A percentile compares a stretch with the other conserved stretches of the same genome.
Evolutionary conservation across 2,888 invertebrate genomes (phyloP).

Genomic region (Theodoxus fluviatilis): DNA sequence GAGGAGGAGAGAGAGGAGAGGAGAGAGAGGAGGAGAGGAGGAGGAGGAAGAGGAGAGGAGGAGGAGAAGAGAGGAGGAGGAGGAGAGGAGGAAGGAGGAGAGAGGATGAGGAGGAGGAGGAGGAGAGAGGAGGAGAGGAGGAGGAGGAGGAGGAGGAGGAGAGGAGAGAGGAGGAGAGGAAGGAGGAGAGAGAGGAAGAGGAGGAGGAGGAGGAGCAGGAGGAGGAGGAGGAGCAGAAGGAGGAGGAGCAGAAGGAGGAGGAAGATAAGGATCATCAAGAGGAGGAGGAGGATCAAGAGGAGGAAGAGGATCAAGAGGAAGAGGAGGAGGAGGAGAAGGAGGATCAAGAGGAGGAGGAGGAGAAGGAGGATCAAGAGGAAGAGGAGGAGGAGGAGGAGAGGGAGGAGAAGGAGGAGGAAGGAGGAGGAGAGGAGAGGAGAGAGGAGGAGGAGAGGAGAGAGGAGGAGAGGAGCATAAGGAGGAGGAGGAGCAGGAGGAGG

Average conservation of each 20-base stretch:
- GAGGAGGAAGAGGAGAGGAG: slow-evolving; percentile 7
- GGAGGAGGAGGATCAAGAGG: background rate
- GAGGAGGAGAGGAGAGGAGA: background rate
- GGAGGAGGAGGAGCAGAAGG: slow-evolving; percentile 2
- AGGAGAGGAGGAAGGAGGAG: background rate
- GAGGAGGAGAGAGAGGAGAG: slow-evolving; percentile 1
- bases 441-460: too few species aligned
- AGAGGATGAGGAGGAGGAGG: background rate
- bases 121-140: slow-evolving; percentile 9
- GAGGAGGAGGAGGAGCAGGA: background rate
- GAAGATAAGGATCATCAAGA: background rate
- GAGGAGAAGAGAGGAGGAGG: slow-evolving; percentile 10
- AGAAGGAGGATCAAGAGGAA: background rate
- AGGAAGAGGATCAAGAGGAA: background rate
- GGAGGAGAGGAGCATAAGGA: background rate
- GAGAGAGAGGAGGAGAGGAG: background rate
- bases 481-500: background rate
- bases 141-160: background rate
- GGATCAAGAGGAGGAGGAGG: background rate
- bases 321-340: background rate
- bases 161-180: background rate
- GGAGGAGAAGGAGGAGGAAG: background rate
- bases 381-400: too few species aligned
- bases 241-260: background rate
- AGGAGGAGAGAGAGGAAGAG: slow-evolving; percentile 15